Base-by-base conservation (phyloP, 2,888 invertebrate genomes). In the Agrotis clavis region DNA sequence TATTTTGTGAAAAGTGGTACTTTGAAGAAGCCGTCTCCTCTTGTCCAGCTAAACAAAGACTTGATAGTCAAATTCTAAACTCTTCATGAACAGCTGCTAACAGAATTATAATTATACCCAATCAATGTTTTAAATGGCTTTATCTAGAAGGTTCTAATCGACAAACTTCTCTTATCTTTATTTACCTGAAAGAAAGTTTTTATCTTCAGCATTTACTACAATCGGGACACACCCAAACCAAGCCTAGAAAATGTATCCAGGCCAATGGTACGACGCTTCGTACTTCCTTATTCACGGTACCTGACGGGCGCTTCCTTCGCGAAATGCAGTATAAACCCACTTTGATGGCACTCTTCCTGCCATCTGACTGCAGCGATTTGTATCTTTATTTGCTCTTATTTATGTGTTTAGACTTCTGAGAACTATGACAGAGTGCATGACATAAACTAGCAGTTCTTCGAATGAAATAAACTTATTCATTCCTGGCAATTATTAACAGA, bases 211-310 rank as follows among this genome's bases (percentile, higher is more conserved):
- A 25, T 51, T 72, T 54, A 9, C 13, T n/a, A 56, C 16, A 67
- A 75, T 80, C 54, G 51, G 41, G 63, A 59, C 75, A 68, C 77
- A 74, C 68, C 78, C 61, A 65, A 65, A 71, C 71, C 53, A 41
- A 72, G 59, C 74, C 67, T 78, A 76, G 51, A 76, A 35, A 78
- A 69, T 66, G 71, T 79, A 87, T 79, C 78, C 82, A 83, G 83
- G 82, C 68, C 80, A 84, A 60, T 59, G 64, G 74, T 71, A 68
- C 76, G 69, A 80, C 65, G 77, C 77, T 68, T 65, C 69, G 68
- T 66, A 72, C 81, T 87, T 85, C 86, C 87, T 86, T 79, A 83
- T 86, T 79, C 77, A 75, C 69, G 68, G 79, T 76, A 73, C 67
- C 73, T 83, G 72, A 84, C 76, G 79, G 71, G 70, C 75, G 76